These are phyloP conservation scores for Plecturocebus donacophilus DNA, from an alignment of 2,113 vertebrate species.

Conservation along the genomic window DNA sequence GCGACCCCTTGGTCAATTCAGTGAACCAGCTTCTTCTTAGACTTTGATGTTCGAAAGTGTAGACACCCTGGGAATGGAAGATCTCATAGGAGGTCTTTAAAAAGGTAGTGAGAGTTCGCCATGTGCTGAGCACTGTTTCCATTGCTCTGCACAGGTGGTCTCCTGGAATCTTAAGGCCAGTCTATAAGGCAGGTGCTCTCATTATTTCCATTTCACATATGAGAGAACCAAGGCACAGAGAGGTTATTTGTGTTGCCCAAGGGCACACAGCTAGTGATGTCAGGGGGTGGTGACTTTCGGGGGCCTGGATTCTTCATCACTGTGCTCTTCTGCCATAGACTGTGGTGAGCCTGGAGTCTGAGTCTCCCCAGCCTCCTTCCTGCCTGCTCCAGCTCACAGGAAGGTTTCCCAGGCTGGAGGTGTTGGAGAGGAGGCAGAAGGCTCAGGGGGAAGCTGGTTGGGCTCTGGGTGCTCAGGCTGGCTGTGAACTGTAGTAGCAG, in stretches of 20 bases:
- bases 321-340: neutral
- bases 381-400: neutral
- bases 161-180: neutral
- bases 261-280: neutral
- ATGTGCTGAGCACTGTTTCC: neutral
- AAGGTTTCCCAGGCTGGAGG: neutral
- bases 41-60: neutral
- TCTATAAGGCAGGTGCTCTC: neutral
- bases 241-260: neutral
- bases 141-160: neutral
- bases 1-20: neutral
- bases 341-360: fast-evolving
- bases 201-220: too few species aligned
- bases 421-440: neutral
- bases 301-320: neutral
- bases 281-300: neutral
- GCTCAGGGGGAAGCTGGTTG: fast-evolving
- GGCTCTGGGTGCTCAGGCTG: too few species aligned
- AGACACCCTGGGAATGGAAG: neutral
- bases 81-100: neutral
- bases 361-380: neutral
- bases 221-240: neutral
- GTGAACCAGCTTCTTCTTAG: neutral
- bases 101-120: neutral
- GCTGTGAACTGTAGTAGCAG: neutral